Evolutionary conservation across 2,888 invertebrate genomes (phyloP), one percentile per base, ranked within the genome.

Genomic region (Heliconius aoede): DNA sequence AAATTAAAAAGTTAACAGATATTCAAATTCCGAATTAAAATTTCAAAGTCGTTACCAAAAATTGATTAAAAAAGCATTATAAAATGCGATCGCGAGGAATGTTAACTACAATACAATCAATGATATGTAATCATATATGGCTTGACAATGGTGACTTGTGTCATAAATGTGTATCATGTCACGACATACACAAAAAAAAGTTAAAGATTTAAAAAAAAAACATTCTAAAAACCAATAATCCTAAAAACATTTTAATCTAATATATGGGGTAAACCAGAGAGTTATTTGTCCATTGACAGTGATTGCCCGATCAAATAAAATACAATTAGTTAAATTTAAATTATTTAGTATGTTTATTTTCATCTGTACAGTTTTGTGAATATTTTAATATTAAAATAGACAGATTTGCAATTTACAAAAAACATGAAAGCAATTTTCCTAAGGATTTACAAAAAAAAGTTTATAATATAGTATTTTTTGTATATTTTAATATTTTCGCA

Each of bases 101-200:
- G 89, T 91, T 87, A 55, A 89, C 88, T 89, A 88, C 82, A 86
- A 15, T 40, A 40, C 24, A 65, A 65, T 40, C 65, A 65, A 85
- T 91, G 92, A 92, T 93, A 93, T 93, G 92, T 93, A 82, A 91
- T 85, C 79, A 87, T 92, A 93, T 93, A 93, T 93, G 93, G 93
- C 93, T 90, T 61, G 58, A 72, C 24, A 8, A 4, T n/a, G 11
- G 36, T 21, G 9, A 72, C 11, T 72, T 9, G 18, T 32, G 24
- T 36, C 32, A 60, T 5, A 15, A n/a, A 51, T 11, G 2, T 28
- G 28, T 9, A 26, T 40, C 2, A 36, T 5, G 13, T 18, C 9
- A 55, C 9, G n/a, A 55, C 55, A 55, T 4, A 55, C 55, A 55
- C 55, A n/a, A n/a, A 46, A 46, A 46, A 18, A 18, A 46, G 1